Conservation (phyloP, 2,888 invertebrate species). For the Pyrgus malvae region DNA sequence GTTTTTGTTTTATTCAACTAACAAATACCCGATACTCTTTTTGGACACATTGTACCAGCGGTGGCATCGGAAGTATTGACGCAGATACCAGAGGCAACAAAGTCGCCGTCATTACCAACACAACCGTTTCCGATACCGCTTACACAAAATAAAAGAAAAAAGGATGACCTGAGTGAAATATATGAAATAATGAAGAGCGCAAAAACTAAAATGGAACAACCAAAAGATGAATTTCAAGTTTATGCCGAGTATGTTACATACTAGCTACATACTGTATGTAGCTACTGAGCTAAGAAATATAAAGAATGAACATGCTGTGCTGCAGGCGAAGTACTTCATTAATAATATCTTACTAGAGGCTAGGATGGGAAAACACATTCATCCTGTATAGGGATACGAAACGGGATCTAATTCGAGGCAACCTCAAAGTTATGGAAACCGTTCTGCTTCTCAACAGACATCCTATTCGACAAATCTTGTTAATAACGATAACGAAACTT, state of each 20-base stretch:
- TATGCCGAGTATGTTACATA: too few species aligned
- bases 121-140: too few species aligned
- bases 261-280: too few species aligned
- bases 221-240: slow-evolving; percentile 31
- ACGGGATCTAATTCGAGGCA: not conserved
- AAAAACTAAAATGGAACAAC: slow-evolving; percentile 29
- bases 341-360: not conserved
- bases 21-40: too few species aligned
- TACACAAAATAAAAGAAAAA: too few species aligned
- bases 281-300: slow-evolving; percentile 19
- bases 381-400: not conserved
- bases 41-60: too few species aligned
- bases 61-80: too few species aligned
- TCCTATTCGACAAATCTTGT: not conserved
- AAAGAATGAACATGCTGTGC: slow-evolving; percentile 3
- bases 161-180: slow-evolving; percentile 26
- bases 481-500: too few species aligned
- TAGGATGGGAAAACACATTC: not conserved
- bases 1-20: too few species aligned
- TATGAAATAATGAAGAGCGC: slow-evolving; percentile 31
- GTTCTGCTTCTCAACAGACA: slow-evolving; percentile 11
- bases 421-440: slow-evolving; percentile 21
- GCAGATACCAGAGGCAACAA: too few species aligned
- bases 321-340: not conserved
- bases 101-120: too few species aligned